These are phyloP conservation scores for Cephus sareptanus DNA, from an alignment of 2,888 invertebrate species.

Conservation along the genomic window DNA sequence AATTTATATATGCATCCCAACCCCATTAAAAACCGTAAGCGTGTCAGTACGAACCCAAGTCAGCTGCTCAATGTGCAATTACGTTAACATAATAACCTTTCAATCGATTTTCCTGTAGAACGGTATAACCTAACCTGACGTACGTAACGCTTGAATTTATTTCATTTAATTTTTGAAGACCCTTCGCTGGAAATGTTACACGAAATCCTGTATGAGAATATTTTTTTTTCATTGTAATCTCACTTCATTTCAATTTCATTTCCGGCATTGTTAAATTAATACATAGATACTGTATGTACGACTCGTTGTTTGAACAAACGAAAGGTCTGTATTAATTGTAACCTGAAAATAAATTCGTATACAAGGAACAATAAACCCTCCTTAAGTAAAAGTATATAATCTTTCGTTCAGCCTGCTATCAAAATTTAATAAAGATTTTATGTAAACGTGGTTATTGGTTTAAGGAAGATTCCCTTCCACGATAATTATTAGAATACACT, in stretches of 20 bases:
- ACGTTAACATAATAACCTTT: neutral
- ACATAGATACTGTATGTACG: neutral
- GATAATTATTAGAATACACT: neutral
- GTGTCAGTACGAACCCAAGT: neutral
- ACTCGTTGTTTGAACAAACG: neutral
- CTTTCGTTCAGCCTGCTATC: neutral
- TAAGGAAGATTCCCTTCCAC: neutral
- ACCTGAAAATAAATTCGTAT: neutral
- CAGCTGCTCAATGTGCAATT: neutral
- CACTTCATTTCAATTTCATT: neutral
- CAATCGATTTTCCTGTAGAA: neutral
- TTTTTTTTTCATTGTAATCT: neutral
- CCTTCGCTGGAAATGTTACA: neutral
- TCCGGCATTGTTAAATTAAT: neutral
- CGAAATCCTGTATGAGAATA: neutral
- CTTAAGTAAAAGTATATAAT: neutral
- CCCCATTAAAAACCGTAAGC: neutral
- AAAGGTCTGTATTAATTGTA: no score
- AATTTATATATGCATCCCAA: neutral
- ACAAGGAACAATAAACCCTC: neutral
- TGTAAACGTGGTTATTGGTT: neutral
- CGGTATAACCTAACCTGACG: neutral
- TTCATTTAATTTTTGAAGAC: neutral
- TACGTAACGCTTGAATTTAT: conserved; percentile 41
- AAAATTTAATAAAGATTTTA: neutral